A percentile compares a stretch with the other conserved stretches of the same genome.
phyloP scores from a whole-genome alignment of 2,888 invertebrate species.

The Athripsodes cinereus region DNA sequence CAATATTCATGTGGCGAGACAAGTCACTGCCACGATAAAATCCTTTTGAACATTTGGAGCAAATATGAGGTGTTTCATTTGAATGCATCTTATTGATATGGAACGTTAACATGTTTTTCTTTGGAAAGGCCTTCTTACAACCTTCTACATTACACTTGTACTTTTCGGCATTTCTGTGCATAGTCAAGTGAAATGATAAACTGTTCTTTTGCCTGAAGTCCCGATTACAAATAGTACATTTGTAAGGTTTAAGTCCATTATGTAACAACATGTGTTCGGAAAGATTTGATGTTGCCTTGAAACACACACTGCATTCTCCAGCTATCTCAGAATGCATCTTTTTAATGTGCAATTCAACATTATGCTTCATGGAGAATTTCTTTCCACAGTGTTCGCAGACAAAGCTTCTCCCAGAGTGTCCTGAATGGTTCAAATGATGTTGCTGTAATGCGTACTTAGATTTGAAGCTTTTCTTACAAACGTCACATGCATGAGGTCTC shows the following conservation, averaged over 20 bases:
- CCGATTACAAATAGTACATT: conserved; percentile 19
- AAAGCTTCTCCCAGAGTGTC: conserved; percentile 9
- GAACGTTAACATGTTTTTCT: conserved; percentile 23
- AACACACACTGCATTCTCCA: conserved; percentile 21
- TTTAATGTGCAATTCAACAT: conserved; percentile 21
- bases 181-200: conserved; percentile 11
- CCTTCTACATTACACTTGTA: conserved; percentile 22
- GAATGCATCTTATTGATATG: conserved; percentile 24
- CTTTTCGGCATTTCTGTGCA: conserved; percentile 18
- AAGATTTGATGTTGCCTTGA: conserved; percentile 19
- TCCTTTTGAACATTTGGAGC: conserved; percentile 24
- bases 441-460: conserved; percentile 21
- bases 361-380: conserved; percentile 22
- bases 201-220: conserved; percentile 17
- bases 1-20: conserved; percentile 20
- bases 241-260: conserved; percentile 11
- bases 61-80: conserved; percentile 21
- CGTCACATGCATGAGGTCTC: conserved; percentile 48
- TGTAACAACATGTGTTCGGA: conserved; percentile 24
- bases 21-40: conserved; percentile 25
- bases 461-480: conserved; percentile 35
- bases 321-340: conserved; percentile 23
- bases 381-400: conserved; percentile 27
- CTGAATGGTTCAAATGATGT: conserved; percentile 20
- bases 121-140: conserved; percentile 21